Evolutionary conservation across 2,113 vertebrate genomes (phyloP).

Genomic region (Amphiprion percula): DNA sequence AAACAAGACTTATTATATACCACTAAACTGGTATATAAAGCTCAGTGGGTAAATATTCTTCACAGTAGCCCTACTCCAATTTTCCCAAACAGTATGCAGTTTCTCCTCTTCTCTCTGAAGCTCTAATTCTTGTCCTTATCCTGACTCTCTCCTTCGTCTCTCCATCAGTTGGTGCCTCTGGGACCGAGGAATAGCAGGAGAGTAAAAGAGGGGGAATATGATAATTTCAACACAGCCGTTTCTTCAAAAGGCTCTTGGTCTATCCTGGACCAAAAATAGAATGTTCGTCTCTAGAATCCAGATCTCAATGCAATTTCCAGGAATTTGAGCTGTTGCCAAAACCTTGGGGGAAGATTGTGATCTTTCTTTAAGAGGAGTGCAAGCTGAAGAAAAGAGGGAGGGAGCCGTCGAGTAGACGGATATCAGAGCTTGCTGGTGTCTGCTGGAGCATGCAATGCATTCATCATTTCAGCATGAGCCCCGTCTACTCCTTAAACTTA

Average conservation of each 20-base stretch:
- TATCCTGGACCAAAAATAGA: conserved; percentile 62
- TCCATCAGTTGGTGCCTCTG: conserved; percentile 80
- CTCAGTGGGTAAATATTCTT: conserved; percentile 31
- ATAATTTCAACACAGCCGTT: conserved; percentile 61
- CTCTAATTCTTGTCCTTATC: conserved; percentile 75
- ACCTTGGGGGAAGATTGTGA: conserved; percentile 42
- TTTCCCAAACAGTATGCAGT: conserved; percentile 61
- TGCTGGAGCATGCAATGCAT: conserved; percentile 25
- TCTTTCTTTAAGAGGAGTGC: conserved; percentile 46
- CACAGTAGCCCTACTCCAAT: conserved; percentile 35
- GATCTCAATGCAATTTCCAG: conserved; percentile 62
- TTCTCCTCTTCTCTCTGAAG: conserved; percentile 46
- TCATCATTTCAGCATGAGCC: conserved; percentile 65
- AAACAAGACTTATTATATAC: conserved; percentile 38
- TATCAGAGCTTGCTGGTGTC: conserved; percentile 60
- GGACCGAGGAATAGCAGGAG: conserved; percentile 52
- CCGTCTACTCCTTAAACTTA: conserved; percentile 42
- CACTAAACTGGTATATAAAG: conserved; percentile 20
- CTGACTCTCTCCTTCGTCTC: conserved; percentile 80
- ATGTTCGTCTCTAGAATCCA: conserved; percentile 57
- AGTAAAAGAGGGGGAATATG: conserved; percentile 51
- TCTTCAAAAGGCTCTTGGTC: conserved; percentile 58
- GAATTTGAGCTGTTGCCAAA: conserved; percentile 57
- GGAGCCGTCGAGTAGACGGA: background rate
- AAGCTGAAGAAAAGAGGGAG: conserved; percentile 22